Base-by-base conservation (phyloP, 1,140 invertebrate genomes). In the Ladona fulva region DNA sequence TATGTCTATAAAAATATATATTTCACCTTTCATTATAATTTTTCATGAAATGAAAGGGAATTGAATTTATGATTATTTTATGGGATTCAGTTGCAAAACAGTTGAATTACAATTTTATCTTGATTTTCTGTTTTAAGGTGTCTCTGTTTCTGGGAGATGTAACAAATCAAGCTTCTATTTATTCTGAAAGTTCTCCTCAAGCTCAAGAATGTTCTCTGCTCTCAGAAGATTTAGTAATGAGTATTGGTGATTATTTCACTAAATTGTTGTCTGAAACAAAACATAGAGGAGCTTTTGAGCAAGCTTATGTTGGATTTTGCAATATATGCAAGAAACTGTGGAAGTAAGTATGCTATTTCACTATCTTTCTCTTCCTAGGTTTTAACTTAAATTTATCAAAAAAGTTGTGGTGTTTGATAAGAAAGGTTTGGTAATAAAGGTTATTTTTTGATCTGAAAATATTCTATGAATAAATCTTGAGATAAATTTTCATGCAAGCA, bases 241-340 rank as follows among this genome's bases (percentile, higher is more conserved):
- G 83, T 25, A 91, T 95, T 77, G 93, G 93, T 0, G 88, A 91
- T 25, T 91, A 92, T 84, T 92, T 95, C 80, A 89, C 91, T 0
- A 83, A 85, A 0, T 85, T 97, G 42, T 88, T 96, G 24, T 87
- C 90, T 0, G 91, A 94, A 83, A 94, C 94, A 0, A 95, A 95
- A 84, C 97, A 99, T 85, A 88, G 96, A 80, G 97, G 97, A 5
- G 96, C 97, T 66, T 98, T 98, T 86, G 97, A 99, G 84, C 94
- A 98, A 85, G 94, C 94, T 7, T 95, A 95, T 84, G 90, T 96
- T 78, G 96, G 95, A 8, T 98, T 97, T 86, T 90, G 88, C 24
- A 89, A 91, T 81, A 85, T 97, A 44, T 92, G 93, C 81, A 83
- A 86, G n/a, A 84, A 87, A 81, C 83, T 94, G 16, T 93, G 90